These are phyloP conservation scores for Willowsia nigromaculata DNA, from an alignment of 2,888 invertebrate genomes.

Conservation along the genomic window DNA sequence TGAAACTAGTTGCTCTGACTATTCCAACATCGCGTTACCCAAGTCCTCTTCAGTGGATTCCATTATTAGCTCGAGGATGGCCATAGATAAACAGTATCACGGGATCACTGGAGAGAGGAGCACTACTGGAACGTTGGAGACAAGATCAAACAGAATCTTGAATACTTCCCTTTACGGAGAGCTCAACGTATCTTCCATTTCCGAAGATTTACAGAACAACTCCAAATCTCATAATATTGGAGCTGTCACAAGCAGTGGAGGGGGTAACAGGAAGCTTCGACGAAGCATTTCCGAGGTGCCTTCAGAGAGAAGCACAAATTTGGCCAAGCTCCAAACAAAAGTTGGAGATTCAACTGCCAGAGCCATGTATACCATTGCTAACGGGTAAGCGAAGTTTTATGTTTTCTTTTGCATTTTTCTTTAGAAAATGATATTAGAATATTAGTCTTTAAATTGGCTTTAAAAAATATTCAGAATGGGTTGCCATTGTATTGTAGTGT, in stretches of 20 bases:
- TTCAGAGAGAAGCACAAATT: slow-evolving; percentile 70
- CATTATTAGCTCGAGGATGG: slow-evolving; percentile 41
- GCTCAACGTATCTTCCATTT: slow-evolving; percentile 47
- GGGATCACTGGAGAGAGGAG: neutral
- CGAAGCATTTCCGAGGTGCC: slow-evolving; percentile 78
- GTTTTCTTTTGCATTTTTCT: neutral
- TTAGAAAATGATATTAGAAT: no score
- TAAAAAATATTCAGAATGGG: no score
- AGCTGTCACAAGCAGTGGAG: no score
- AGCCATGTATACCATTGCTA: slow-evolving; percentile 76
- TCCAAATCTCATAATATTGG: neutral
- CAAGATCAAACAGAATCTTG: slow-evolving; percentile 47
- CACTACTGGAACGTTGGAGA: neutral
- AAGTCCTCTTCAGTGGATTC: slow-evolving; percentile 68
- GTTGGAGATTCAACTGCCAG: slow-evolving; percentile 72
- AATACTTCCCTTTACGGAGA: slow-evolving; percentile 61
- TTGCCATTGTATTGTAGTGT: no score
- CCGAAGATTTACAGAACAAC: slow-evolving; percentile 5
- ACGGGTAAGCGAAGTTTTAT: slow-evolving; percentile 75
- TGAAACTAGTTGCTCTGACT: slow-evolving; percentile 78
- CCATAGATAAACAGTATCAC: slow-evolving; percentile 13
- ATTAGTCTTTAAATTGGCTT: neutral
- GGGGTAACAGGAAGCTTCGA: slow-evolving; percentile 73
- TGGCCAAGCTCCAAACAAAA: slow-evolving; percentile 76
- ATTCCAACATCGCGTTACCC: slow-evolving; percentile 74